Base-by-base conservation (phyloP, 1,140 invertebrate genomes). In the Philotrypesis tridentata region DNA sequence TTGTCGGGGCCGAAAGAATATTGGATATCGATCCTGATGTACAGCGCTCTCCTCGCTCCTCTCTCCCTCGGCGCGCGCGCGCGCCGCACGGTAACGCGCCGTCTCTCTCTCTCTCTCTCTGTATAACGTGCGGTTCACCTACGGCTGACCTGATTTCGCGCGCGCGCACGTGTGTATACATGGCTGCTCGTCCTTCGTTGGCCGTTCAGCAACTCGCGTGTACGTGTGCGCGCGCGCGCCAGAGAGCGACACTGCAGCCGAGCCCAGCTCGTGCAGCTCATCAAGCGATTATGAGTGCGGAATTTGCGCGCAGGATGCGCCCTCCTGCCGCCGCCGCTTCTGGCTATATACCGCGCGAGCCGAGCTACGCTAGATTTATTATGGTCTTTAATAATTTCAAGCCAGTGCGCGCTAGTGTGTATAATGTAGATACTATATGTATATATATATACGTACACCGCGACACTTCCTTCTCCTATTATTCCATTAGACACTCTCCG, bases 11-110 rank as follows among this genome's bases (percentile, higher is more conserved):
- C 73, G 25, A 78, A 78, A 78, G 75, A 78, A 78, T 78, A 78
- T 78, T 48, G 75, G 61, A 78, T 78, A 78, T 78, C 65, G 75
- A 78, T 78, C 63, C 75, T 12, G 63, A 29, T 37, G 27, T 29
- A 27, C 9, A 73, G 8, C 27, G 27, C 55, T 75, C 55, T 17
- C n/a, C 55, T 75, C 73, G 29, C 33, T 75, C 73, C 55, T 75
- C 73, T 37, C 33, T 37, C 33, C 9, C 33, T 37, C 33, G n/a
- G 40, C 48, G 1, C 40, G 7, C 33, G 7, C 68, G 27, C n/a
- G 9, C 65, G 6, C 8, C 40, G 12, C 11, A 11, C 40, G 40
- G 7, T 43, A 14, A 11, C 70, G 43, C 72, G 27, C 40, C 37
- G 23, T 73, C 71, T 43, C 7, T 43, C 12, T 43, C 12, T 12